Evolutionary conservation across 2,113 vertebrate genomes (phyloP).

Genomic region (Leptocoma aspasia): DNA sequence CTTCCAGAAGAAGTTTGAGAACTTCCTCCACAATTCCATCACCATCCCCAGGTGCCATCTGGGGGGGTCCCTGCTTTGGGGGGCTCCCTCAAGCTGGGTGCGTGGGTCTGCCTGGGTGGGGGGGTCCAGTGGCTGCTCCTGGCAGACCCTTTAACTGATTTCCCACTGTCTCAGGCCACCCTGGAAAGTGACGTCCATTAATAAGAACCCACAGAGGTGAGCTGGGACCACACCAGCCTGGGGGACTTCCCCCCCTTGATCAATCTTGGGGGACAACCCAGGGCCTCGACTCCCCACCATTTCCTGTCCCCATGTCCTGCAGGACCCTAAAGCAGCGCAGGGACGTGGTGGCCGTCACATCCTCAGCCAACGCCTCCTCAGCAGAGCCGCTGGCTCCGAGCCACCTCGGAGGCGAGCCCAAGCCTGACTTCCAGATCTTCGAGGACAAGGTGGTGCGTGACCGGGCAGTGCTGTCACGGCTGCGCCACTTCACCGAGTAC

Average conservation of each 20-base stretch:
- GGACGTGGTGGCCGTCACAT: background rate
- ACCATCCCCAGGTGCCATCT: conserved; percentile 73
- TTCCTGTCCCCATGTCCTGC: fast-evolving
- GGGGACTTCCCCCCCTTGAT: background rate
- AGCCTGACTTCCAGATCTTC: conserved; percentile 64
- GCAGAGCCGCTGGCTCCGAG: fast-evolving
- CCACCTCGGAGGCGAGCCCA: fast-evolving
- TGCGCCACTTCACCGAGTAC: conserved; percentile 81
- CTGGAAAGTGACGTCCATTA: conserved; percentile 78
- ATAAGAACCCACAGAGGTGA: conserved; percentile 73
- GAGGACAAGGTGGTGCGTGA: conserved; percentile 80
- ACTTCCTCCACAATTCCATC: conserved; percentile 80
- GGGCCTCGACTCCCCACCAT: fast-evolving
- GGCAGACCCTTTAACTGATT: background rate
- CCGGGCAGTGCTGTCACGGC: conserved; percentile 63
- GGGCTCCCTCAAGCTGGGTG: background rate
- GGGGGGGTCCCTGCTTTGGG: background rate
- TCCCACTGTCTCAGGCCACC: conserved; percentile 59
- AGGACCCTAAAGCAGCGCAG: conserved; percentile 56
- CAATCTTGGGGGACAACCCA: fast-evolving
- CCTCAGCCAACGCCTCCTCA: background rate
- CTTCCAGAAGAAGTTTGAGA: conserved; percentile 84
- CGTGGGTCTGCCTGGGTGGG: background rate
- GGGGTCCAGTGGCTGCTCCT: background rate
- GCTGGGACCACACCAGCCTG: background rate